Conservation (phyloP, 2,888 invertebrate species). For the Corythucha ciliata region DNA sequence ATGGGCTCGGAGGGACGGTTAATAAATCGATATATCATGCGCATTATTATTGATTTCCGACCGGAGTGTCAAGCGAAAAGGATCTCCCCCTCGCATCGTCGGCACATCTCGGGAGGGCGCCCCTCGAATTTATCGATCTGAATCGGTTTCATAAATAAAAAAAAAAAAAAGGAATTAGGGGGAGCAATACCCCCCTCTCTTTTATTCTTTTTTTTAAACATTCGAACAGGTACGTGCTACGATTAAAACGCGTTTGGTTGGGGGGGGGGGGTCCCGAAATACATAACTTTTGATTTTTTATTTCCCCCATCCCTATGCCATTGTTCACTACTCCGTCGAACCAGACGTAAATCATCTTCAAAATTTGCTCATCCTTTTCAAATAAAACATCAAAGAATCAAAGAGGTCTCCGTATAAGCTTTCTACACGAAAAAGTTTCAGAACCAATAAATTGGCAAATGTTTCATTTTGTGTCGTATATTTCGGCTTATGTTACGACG, state of each 20-base stretch:
- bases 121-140: slow-evolving; percentile 27
- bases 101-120: slow-evolving; percentile 24
- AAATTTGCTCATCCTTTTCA: too few species aligned
- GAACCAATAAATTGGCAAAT: too few species aligned
- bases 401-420: too few species aligned
- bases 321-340: too few species aligned
- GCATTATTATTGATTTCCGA: slow-evolving; percentile 34
- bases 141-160: slow-evolving; percentile 25
- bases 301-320: too few species aligned
- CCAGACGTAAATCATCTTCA: too few species aligned
- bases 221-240: background rate
- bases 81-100: too few species aligned
- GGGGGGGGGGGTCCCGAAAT: background rate
- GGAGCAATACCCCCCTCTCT: background rate
- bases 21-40: slow-evolving; percentile 37
- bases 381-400: too few species aligned
- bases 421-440: too few species aligned
- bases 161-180: background rate
- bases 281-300: too few species aligned
- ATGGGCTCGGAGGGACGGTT: slow-evolving; percentile 11
- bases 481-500: too few species aligned
- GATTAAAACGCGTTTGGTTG: background rate
- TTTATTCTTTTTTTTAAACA: background rate
- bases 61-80: slow-evolving; percentile 19
- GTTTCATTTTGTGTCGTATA: too few species aligned